Conservation (phyloP, 2,113 vertebrate species). For the Anoura caudifer region DNA sequence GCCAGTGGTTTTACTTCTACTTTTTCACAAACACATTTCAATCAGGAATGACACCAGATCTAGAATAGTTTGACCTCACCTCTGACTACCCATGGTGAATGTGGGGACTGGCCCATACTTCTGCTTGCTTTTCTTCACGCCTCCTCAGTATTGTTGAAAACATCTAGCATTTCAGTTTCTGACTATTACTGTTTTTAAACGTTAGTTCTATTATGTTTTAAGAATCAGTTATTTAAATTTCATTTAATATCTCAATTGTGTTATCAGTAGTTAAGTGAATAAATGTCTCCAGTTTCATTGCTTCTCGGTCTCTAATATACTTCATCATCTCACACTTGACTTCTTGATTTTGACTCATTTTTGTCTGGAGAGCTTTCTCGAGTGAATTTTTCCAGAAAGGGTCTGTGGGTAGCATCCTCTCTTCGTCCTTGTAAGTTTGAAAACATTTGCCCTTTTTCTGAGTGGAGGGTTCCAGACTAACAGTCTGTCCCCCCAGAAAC, state of each 20-base stretch:
- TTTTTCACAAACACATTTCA: not conserved
- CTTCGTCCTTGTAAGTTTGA: not conserved
- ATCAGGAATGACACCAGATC: not conserved
- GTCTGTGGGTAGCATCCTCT: not conserved
- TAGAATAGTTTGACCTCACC: not conserved
- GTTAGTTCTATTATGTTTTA: not conserved
- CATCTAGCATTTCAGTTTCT: not conserved
- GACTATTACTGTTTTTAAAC: not conserved
- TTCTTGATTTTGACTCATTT: not conserved
- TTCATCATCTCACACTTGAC: not conserved
- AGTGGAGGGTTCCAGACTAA: not conserved
- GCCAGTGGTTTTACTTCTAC: not conserved
- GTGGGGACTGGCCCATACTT: fast-evolving
- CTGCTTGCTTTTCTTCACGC: not conserved
- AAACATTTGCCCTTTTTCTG: not conserved
- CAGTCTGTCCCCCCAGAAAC: not conserved
- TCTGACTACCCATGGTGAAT: not conserved
- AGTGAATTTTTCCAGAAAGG: not conserved
- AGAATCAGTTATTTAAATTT: not conserved
- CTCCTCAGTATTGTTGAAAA: not conserved
- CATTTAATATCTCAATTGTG: not conserved
- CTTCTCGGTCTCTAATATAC: not conserved
- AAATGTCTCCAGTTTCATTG: not conserved
- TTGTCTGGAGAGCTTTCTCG: slow-evolving; percentile 5
- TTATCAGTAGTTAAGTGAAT: not conserved